These are phyloP conservation scores for Sus cebifrons DNA, from an alignment of 2,797 vertebrate genomes.

Conservation along the genomic window DNA sequence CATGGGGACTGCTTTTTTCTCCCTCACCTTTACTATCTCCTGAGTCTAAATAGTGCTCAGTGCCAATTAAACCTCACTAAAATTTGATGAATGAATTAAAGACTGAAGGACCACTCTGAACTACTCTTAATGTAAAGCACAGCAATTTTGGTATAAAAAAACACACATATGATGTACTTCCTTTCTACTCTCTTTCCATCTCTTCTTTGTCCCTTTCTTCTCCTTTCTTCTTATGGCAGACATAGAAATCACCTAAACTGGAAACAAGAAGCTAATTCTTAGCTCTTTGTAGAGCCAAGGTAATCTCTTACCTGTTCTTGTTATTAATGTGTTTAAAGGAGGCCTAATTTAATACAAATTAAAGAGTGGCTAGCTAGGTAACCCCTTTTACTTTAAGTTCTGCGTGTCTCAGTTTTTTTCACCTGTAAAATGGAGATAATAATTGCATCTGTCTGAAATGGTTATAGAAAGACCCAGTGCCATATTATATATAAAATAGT, in stretches of 20 bases:
- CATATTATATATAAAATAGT: neutral
- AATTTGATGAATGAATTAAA: constrained; percentile 28
- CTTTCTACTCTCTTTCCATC: neutral
- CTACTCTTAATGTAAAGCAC: neutral
- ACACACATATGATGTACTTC: neutral
- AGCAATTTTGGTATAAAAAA: neutral
- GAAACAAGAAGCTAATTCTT: neutral
- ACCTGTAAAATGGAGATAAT: neutral
- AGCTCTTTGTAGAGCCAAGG: neutral
- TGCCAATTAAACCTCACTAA: neutral
- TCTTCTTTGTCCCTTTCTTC: neutral
- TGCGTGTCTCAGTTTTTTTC: neutral
- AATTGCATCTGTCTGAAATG: neutral
- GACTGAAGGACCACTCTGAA: neutral
- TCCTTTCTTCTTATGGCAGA: neutral
- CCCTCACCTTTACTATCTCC: neutral
- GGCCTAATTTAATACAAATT: neutral
- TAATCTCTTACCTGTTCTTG: neutral
- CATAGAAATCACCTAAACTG: neutral
- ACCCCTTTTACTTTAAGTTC: constrained; percentile 18
- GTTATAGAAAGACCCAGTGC: neutral
- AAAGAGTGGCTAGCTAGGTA: neutral
- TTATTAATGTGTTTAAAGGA: neutral
- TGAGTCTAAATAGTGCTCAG: neutral
- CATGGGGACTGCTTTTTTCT: neutral